These are phyloP conservation scores for Oostethus manadensis DNA, from an alignment of 2,113 vertebrate species.

Conservation along the genomic window DNA sequence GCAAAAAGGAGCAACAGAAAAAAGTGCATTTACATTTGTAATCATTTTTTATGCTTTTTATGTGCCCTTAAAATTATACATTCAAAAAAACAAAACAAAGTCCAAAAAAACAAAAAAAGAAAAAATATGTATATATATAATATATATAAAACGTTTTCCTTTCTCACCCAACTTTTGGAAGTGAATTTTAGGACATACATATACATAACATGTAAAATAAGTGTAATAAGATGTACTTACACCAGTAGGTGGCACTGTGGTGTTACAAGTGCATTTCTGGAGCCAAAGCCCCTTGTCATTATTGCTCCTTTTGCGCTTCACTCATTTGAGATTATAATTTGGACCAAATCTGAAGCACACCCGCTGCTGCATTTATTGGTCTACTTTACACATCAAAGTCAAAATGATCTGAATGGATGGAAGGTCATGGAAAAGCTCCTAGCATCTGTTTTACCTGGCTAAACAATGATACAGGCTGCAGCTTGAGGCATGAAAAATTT, in stretches of 20 bases:
- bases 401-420: slow-evolving; percentile 39
- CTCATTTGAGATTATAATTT: slow-evolving; percentile 52
- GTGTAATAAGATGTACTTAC: not conserved
- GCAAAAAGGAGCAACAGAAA: no score
- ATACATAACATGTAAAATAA: not conserved
- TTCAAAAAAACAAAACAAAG: no score
- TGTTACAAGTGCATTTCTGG: not conserved
- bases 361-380: slow-evolving; percentile 36
- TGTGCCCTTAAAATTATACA: no score
- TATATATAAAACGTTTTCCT: no score
- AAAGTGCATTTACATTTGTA: no score
- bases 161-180: no score
- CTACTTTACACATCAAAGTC: slow-evolving; percentile 61
- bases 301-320: slow-evolving; percentile 40
- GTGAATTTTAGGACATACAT: no score
- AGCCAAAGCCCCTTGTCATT: slow-evolving; percentile 19
- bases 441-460: slow-evolving; percentile 42
- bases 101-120: no score
- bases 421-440: slow-evolving; percentile 47
- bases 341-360: slow-evolving; percentile 43
- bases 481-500: slow-evolving; percentile 9
- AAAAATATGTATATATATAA: no score
- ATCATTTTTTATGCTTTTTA: no score
- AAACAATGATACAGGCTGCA: slow-evolving; percentile 8
- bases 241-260: slow-evolving; percentile 61